Conservation (phyloP, 2,113 vertebrate genomes). For the Lipophrys pholis region DNA sequence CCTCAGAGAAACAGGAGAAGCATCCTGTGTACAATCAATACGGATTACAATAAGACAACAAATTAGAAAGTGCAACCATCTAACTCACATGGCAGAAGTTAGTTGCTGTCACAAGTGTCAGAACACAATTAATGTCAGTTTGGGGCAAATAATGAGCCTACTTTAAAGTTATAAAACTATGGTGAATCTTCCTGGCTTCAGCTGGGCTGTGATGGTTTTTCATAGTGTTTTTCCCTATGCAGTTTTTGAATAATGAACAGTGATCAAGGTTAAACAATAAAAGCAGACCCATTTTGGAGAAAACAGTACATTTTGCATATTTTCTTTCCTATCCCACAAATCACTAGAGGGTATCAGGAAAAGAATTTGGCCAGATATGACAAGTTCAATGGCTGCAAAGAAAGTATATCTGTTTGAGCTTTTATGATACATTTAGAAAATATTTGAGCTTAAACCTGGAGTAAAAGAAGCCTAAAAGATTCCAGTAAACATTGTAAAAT, state of each 20-base stretch:
- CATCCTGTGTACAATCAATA: background rate
- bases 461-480: background rate
- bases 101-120: background rate
- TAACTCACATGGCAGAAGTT: conserved; percentile 4
- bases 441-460: background rate
- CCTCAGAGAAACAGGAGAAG: conserved; percentile 1
- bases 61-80: conserved; percentile 57
- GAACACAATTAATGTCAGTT: conserved; percentile 6
- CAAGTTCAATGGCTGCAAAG: background rate
- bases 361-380: no score
- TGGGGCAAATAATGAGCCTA: background rate
- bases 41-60: background rate
- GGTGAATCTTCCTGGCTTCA: background rate
- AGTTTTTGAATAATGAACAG: background rate
- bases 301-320: background rate
- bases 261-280: background rate
- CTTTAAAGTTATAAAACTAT: background rate
- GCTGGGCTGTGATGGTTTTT: background rate
- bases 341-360: background rate
- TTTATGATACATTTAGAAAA: background rate
- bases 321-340: background rate
- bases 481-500: background rate
- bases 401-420: background rate
- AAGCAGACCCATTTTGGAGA: background rate
- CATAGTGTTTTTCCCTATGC: background rate